These are phyloP conservation scores for Drosophila guanche DNA, from an alignment of 1,140 invertebrate genomes.

Conservation along the genomic window DNA sequence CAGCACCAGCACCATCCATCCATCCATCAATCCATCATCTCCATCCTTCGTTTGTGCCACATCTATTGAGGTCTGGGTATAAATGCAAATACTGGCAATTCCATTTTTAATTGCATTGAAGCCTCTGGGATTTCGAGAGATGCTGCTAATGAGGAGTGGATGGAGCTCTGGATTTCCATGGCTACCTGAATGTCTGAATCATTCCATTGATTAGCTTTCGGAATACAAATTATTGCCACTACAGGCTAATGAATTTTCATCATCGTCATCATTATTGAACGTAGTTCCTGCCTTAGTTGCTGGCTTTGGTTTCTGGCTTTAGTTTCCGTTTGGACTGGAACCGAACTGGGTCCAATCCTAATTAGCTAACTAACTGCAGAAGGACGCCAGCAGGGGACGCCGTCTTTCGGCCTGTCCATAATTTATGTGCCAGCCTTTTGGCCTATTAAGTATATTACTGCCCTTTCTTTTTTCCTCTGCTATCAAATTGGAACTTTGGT, in stretches of 20 bases:
- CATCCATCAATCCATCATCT: background rate
- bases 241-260: slow-evolving; percentile 48
- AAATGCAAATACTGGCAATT: slow-evolving; percentile 63
- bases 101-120: slow-evolving; percentile 65
- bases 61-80: slow-evolving; percentile 2
- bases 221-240: slow-evolving; percentile 35
- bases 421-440: slow-evolving; percentile 54
- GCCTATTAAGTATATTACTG: slow-evolving; percentile 60
- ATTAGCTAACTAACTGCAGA: slow-evolving; percentile 60
- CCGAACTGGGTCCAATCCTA: slow-evolving; percentile 38
- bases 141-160: slow-evolving; percentile 34
- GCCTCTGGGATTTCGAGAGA: slow-evolving; percentile 10
- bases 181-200: slow-evolving; percentile 17
- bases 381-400: background rate
- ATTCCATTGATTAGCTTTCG: slow-evolving; percentile 47
- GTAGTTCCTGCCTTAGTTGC: slow-evolving; percentile 3
- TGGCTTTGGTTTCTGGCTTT: background rate
- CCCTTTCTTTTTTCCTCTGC: slow-evolving; percentile 8
- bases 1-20: background rate
- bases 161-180: slow-evolving; percentile 18
- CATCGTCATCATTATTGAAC: slow-evolving; percentile 36
- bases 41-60: too few species aligned
- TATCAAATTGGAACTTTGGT: slow-evolving; percentile 28
- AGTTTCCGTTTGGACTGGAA: background rate
- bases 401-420: slow-evolving; percentile 15